Base-by-base conservation (phyloP, 1,140 invertebrate species). In the Bicyclus anynana region DNA sequence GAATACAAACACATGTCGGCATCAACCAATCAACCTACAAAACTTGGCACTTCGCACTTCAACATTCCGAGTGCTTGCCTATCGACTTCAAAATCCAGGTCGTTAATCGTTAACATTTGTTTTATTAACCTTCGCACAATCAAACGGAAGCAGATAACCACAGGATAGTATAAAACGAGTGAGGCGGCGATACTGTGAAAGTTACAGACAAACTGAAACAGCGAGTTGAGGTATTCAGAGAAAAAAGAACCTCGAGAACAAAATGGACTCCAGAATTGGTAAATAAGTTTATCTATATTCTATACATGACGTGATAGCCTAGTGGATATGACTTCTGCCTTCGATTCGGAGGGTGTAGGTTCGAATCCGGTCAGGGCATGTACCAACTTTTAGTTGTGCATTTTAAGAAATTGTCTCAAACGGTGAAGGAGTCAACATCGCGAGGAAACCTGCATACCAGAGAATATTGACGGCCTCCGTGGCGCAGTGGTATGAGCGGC, bases 261-360 rank as follows among this genome's bases (percentile, higher is more conserved):
- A 26, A 33, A 78, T 78, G 75, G 68, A 75, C 73, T 69, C 44
- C 48, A 72, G 59, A 72, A 37, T 75, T 40, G 72, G 75, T 78
- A 61, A 69, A 68, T 63, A 20, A n/a, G 21, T 49, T 4, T 46
- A 16, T 40, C 4, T 16, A 40, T 40, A 4, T 40, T 40, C 4
- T 40, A 16, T 40, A n/a, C n/a, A n/a, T n/a, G n/a, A n/a, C n/a
- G n/a, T n/a, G n/a, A n/a, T n/a, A n/a, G n/a, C n/a, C n/a, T n/a
- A n/a, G n/a, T n/a, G n/a, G n/a, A n/a, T n/a, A n/a, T n/a, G n/a
- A n/a, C n/a, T n/a, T n/a, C n/a, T n/a, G n/a, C n/a, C n/a, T n/a
- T n/a, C n/a, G n/a, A n/a, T n/a, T n/a, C n/a, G n/a, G n/a, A n/a
- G n/a, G n/a, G n/a, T n/a, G n/a, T n/a, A n/a, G n/a, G n/a, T n/a